Evolutionary conservation across 1,140 invertebrate genomes (phyloP).

Genomic region (Bombus terrestris): DNA sequence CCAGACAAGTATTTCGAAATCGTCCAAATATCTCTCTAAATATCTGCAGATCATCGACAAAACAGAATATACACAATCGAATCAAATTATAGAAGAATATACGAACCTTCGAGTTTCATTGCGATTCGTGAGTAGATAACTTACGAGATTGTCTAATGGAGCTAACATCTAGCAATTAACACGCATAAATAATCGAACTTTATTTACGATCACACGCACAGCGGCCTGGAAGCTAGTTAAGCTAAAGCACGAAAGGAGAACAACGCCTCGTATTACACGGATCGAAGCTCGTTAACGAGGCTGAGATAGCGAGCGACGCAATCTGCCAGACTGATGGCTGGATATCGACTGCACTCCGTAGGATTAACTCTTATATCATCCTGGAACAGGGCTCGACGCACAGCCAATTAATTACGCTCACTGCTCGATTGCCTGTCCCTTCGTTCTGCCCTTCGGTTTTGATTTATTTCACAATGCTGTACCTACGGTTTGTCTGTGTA

Average conservation of each 20-base stretch:
- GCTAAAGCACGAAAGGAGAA: constrained; percentile 34
- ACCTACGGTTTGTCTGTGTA: not conserved
- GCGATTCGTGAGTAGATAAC: no score
- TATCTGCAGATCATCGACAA: no score
- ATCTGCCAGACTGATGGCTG: constrained; percentile 41
- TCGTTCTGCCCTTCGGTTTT: not conserved
- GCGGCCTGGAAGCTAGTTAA: not conserved
- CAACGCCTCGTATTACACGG: not conserved
- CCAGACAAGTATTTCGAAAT: no score
- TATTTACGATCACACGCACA: not conserved
- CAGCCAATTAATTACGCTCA: constrained; percentile 59
- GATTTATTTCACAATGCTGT: not conserved
- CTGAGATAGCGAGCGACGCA: constrained; percentile 22
- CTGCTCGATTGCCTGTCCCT: constrained; percentile 22
- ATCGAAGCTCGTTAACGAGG: constrained; percentile 28
- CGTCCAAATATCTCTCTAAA: no score
- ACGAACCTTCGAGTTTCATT: no score
- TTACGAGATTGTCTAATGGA: no score
- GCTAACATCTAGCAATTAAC: no score
- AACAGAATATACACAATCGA: no score
- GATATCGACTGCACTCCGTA: constrained; percentile 63
- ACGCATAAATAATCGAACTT: constrained; percentile 5
- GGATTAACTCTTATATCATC: constrained; percentile 70
- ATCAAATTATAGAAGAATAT: no score
- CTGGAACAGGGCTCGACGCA: constrained; percentile 25